Evolutionary conservation across 2,113 vertebrate genomes (phyloP).

Genomic region (Scalopus aquaticus): DNA sequence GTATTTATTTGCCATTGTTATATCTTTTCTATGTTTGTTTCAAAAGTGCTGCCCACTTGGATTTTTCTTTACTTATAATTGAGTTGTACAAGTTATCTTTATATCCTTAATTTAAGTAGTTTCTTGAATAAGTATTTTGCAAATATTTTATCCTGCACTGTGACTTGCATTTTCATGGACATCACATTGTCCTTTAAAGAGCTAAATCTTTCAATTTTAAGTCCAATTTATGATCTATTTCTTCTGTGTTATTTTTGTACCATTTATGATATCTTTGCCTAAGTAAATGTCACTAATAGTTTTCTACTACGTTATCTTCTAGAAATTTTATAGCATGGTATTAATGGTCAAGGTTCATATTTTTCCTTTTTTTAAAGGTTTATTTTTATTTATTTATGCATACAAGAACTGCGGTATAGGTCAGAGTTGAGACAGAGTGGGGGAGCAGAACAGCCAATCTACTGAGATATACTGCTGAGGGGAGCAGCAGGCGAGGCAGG

Average conservation of each 20-base stretch:
- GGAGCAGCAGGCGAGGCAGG: too few species aligned
- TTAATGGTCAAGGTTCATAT: neutral
- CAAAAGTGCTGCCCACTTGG: neutral
- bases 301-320: neutral
- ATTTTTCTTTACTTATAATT: neutral
- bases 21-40: neutral
- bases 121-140: neutral
- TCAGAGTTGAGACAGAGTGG: too few species aligned
- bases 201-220: neutral
- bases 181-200: neutral
- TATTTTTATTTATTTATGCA: too few species aligned
- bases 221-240: neutral
- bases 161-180: neutral
- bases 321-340: neutral
- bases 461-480: too few species aligned
- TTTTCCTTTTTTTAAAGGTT: neutral
- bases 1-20: neutral
- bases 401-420: too few species aligned
- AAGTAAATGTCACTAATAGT: neutral
- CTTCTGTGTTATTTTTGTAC: neutral
- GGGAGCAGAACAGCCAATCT: too few species aligned
- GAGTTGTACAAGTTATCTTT: neutral
- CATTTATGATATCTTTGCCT: neutral
- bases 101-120: neutral
- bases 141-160: neutral